Base-by-base conservation (phyloP, 1,140 invertebrate species). In the Atopsyche davidsoni region DNA sequence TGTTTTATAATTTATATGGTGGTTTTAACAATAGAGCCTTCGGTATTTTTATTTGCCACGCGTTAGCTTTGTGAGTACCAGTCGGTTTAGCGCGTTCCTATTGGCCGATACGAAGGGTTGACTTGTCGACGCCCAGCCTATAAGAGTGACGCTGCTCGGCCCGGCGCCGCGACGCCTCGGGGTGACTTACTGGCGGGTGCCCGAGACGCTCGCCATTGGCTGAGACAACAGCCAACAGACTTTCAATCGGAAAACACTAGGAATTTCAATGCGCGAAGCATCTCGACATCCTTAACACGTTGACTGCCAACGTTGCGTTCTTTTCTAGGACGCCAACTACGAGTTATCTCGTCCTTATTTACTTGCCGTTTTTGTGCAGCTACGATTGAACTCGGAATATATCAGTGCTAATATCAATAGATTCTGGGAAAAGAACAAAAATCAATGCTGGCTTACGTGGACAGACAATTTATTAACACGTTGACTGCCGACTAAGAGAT, bases 21-120 rank as follows among this genome's bases (percentile, higher is more conserved):
- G 36, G 14, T 10, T 4, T 4, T 39, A 13, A 18, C 16, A 39
- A 39, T 18, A 19, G 36, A 39, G 36, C 36, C 19, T 39, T 39
- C n/a, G n/a, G n/a, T n/a, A n/a, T n/a, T n/a, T n/a, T n/a, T n/a
- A n/a, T n/a, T n/a, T n/a, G n/a, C n/a, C n/a, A n/a, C n/a, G n/a
- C n/a, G n/a, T 7, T 28, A 28, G 24, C 24, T 28, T 28, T 28
- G n/a, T n/a, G n/a, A 28, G 24, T 28, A 28, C 24, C 24, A 28
- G 24, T 28, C 24, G 10, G 10, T 22, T 23, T 41, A 16, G 21
- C 31, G 23, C 38, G 16, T n/a, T 40, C 13, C 31, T 4, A 56
- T 56, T 56, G 54, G 54, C 34, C 18, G 34, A 25, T 34, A 47
- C n/a, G 42, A 28, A 46, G 53, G 53, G 53, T 50, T 55, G 54